Evolutionary conservation across 2,888 invertebrate genomes (phyloP), one percentile per base, ranked within the genome.

Genomic region (Allygus modestus): DNA sequence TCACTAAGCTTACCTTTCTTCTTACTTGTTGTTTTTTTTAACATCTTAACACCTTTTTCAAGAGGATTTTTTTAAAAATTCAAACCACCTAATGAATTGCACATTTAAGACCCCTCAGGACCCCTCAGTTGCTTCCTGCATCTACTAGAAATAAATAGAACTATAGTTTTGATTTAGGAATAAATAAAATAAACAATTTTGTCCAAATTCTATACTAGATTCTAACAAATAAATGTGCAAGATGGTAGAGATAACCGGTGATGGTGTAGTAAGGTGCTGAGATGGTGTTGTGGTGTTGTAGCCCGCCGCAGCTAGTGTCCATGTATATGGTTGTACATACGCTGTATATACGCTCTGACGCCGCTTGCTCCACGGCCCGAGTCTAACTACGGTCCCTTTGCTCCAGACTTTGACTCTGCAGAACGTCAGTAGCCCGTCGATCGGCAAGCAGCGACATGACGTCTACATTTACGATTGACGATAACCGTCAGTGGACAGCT

Each of bases 261-360:
- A 65, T 71, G 71, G 71, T 69, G 69, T 61, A 1, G 12, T n/a
- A 51, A 2, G 12, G 65, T 23, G 65, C 65, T 65, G 65, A 54
- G 54, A 69, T 9, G 54, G 69, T 71, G 31, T 43, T 31, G n/a
- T 54, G 79, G 58, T 79, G 79, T 79, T 79, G n/a, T 79, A 79
- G 79, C 79, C 17, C n/a, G 79, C 33, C 79, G 79, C 51, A 79
- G 79, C 79, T 79, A 79, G 37, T 58, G 79, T 17, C 28, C 23
- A 17, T 58, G 79, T 79, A 58, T 79, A 79, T 79, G 51, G 65
- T 43, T 79, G 58, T 79, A 58, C 58, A 79, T 79, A 79, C 26
- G 28, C 77, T 77, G 43, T 51, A 31, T 73, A 43, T 43, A 73
- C 73, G 79, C 26, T 79, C 58, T 77, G 43, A 37, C 37, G 41